A percentile compares a stretch with the other conserved stretches of the same genome.
Conservation (phyloP, 2,113 vertebrate species). For the Benthochromis sp. region DNA sequence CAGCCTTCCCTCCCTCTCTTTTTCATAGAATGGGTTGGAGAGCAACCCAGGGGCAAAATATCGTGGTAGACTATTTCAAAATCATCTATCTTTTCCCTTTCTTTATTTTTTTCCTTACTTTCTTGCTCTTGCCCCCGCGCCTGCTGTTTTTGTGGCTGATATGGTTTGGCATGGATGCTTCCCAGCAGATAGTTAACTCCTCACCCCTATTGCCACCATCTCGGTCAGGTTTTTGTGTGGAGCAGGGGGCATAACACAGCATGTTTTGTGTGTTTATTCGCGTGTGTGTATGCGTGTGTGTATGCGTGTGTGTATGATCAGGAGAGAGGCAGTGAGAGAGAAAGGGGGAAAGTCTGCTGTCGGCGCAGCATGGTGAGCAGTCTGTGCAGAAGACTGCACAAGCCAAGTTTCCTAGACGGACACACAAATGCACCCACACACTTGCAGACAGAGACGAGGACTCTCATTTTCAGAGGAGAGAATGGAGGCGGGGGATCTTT, state of each 20-base stretch:
- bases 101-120: background rate
- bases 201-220: conserved; percentile 57
- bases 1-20: background rate
- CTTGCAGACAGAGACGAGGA: conserved; percentile 31
- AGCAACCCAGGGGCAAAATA: conserved; percentile 37
- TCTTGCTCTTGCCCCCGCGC: background rate
- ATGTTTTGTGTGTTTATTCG: background rate
- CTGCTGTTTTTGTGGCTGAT: conserved; percentile 11
- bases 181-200: conserved; percentile 65
- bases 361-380: conserved; percentile 57
- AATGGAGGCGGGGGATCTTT: conserved; percentile 54
- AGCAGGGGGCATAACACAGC: conserved; percentile 18
- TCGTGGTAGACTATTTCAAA: conserved; percentile 16
- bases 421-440: conserved; percentile 49
- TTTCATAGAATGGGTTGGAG: conserved; percentile 45
- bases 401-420: conserved; percentile 66
- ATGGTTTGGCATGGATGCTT: conserved; percentile 13
- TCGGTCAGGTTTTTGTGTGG: conserved; percentile 44
- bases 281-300: background rate
- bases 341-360: conserved; percentile 38
- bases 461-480: conserved; percentile 55
- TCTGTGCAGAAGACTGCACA: conserved; percentile 49
- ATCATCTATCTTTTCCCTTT: background rate
- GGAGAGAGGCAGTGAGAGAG: background rate
- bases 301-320: conserved; percentile 1